phyloP scores from a whole-genome alignment of 2,797 vertebrate genomes.

The Rhinogobio ventralis region DNA sequence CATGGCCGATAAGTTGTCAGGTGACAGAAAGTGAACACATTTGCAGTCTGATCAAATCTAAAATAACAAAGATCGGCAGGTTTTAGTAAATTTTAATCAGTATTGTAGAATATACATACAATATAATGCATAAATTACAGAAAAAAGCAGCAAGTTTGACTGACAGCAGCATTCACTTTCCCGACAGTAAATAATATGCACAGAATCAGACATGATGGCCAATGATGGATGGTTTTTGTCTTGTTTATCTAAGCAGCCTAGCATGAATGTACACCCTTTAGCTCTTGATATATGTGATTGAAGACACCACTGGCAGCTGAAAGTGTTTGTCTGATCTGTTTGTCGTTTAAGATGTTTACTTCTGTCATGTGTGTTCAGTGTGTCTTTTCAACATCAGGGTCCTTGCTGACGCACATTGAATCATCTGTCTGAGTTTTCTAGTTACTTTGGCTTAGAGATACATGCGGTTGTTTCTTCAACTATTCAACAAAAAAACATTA shows the following conservation, averaged over 20 bases:
- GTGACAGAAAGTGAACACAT: background rate
- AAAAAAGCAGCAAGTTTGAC: background rate
- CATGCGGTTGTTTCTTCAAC: background rate
- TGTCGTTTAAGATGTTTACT: constrained; percentile 17
- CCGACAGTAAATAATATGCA: background rate
- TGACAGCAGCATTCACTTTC: background rate
- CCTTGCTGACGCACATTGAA: background rate
- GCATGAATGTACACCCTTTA: constrained; percentile 10
- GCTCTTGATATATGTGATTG: constrained; percentile 24
- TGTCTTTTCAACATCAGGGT: constrained; percentile 27
- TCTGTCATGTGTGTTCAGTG: constrained; percentile 11
- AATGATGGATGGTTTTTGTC: constrained; percentile 14
- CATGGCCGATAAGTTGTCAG: background rate
- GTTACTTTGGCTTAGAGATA: background rate
- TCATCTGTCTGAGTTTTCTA: background rate
- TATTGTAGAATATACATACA: background rate
- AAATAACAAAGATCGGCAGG: background rate
- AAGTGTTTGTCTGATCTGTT: background rate
- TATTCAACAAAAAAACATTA: background rate
- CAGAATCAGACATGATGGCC: constrained; percentile 2
- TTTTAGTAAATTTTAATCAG: background rate
- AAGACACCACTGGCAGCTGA: constrained; percentile 5
- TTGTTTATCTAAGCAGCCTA: constrained; percentile 4
- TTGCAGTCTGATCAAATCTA: background rate
- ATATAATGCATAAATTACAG: background rate